Evolutionary conservation across 1,140 invertebrate species (phyloP).

Genomic region (Drosophila navojoa): DNA sequence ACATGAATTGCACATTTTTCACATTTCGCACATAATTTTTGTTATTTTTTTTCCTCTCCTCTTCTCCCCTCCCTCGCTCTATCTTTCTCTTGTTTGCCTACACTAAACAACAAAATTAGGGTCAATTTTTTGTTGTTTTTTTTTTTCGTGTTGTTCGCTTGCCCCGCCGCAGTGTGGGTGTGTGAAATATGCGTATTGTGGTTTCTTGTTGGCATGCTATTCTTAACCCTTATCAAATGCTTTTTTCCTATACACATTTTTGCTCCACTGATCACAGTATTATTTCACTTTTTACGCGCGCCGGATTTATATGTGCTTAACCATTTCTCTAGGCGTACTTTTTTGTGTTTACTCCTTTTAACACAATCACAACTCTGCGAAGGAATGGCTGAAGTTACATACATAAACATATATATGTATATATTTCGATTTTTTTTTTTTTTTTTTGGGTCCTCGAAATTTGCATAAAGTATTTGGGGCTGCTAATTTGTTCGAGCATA

Average conservation of each 20-base stretch:
- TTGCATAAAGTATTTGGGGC: slow-evolving; percentile 33
- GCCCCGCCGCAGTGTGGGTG: slow-evolving; percentile 15
- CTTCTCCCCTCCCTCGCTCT: neutral
- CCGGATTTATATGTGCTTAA: slow-evolving; percentile 28
- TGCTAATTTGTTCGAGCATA: slow-evolving; percentile 35
- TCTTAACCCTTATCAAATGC: slow-evolving; percentile 65
- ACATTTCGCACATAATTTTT: slow-evolving; percentile 68
- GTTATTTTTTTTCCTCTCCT: slow-evolving; percentile 36
- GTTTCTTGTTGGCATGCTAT: slow-evolving; percentile 29
- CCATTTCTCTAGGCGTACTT: slow-evolving; percentile 4
- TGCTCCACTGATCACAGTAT: slow-evolving; percentile 42
- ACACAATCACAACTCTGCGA: slow-evolving; percentile 31
- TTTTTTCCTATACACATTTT: slow-evolving; percentile 37
- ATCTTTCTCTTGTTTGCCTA: slow-evolving; percentile 21
- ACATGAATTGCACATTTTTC: slow-evolving; percentile 80
- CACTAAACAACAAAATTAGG: slow-evolving; percentile 63
- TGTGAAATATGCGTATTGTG: slow-evolving; percentile 66
- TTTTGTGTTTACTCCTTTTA: neutral
- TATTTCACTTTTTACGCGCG: slow-evolving; percentile 37
- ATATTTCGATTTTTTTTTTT: neutral
- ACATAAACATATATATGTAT: neutral
- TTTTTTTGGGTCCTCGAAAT: slow-evolving; percentile 2
- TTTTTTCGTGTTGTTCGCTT: neutral
- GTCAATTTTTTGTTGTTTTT: slow-evolving; percentile 35
- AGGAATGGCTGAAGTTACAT: slow-evolving; percentile 15